These are phyloP conservation scores for Pseudopipra pipra DNA, from an alignment of 2,113 vertebrate species.

Conservation along the genomic window DNA sequence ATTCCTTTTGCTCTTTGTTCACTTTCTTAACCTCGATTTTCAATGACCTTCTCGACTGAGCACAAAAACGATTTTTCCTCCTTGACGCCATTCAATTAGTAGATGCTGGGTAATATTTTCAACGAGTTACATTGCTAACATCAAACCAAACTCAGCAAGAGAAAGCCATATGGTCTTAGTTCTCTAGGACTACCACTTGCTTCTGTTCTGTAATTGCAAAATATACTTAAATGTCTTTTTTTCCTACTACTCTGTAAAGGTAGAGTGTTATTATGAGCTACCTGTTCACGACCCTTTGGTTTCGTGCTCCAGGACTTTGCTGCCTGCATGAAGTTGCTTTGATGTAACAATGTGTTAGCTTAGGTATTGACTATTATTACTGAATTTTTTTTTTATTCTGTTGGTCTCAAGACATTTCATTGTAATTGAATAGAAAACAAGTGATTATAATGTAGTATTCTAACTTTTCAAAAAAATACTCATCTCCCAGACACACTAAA, in stretches of 20 bases:
- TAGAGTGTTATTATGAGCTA: too few relatives aligned
- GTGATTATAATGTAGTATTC: background rate
- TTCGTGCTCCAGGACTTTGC: background rate
- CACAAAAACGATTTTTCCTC: background rate
- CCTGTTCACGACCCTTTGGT: rapidly evolving
- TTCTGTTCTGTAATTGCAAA: background rate
- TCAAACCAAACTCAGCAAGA: background rate
- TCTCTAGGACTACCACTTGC: background rate
- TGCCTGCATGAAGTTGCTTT: background rate
- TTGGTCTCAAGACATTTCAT: background rate
- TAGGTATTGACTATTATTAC: background rate
- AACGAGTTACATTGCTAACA: background rate
- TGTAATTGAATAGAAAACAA: background rate
- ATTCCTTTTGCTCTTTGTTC: background rate
- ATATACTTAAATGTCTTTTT: background rate
- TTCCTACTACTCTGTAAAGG: background rate
- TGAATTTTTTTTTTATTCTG: background rate
- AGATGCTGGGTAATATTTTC: background rate
- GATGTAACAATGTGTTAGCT: background rate
- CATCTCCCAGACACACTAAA: background rate
- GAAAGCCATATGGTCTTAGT: background rate
- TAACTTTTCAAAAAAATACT: background rate
- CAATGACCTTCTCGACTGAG: background rate
- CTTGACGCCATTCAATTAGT: background rate
- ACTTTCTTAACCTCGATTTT: background rate